Conservation (phyloP, 2,113 vertebrate species). For the Calypte anna region DNA sequence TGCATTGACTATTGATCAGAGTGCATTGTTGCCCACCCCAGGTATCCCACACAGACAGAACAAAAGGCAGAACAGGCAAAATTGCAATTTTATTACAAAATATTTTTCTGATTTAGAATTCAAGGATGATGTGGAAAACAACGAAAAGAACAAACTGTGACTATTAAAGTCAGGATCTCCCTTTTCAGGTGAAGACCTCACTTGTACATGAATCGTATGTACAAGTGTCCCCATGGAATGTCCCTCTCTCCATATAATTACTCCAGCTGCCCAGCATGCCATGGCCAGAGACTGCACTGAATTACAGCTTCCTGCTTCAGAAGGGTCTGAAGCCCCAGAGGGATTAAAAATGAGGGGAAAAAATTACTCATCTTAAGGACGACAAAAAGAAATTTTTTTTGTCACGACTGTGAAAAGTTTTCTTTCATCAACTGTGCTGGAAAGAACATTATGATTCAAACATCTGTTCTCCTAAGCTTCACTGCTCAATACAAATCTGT, state of each 20-base stretch:
- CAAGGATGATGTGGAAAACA: neutral
- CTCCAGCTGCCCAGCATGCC: neutral
- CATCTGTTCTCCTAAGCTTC: neutral
- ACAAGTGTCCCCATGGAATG: too few relatives aligned
- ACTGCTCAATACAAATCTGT: neutral
- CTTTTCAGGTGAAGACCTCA: neutral
- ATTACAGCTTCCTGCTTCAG: neutral
- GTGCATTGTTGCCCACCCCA: neutral
- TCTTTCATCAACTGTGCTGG: neutral
- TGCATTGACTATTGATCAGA: neutral
- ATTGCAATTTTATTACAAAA: neutral
- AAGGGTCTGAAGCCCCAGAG: neutral
- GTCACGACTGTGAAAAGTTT: neutral
- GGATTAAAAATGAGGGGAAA: neutral
- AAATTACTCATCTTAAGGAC: neutral
- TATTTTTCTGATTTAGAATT: neutral
- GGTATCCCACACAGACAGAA: neutral
- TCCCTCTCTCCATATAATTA: neutral
- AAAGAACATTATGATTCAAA: constrained; percentile 28
- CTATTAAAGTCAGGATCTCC: neutral
- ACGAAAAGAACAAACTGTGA: neutral
- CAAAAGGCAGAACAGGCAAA: neutral
- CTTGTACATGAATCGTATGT: neutral
- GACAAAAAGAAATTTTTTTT: neutral
- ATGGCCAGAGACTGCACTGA: neutral